Evolutionary conservation across 2,113 vertebrate genomes (phyloP), one percentile per base, ranked within the genome.

Genomic region (Puffinus mauretanicus): DNA sequence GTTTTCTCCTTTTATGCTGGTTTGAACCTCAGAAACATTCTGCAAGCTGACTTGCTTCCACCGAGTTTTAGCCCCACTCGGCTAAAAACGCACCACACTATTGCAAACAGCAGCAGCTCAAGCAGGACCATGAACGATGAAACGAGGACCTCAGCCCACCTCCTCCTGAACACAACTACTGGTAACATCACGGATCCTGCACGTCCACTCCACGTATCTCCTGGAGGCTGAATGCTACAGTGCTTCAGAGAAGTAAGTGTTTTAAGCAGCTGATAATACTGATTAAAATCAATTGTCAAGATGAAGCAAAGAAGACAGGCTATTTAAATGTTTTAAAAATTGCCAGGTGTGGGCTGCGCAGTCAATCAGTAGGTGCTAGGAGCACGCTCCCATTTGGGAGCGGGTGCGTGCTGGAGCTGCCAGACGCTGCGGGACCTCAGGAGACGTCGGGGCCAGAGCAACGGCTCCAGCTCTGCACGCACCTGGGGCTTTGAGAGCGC

Each of bases 211-310:
- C 57, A 5, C 0, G 0, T 5, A 54, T 8, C 71, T 90, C 46
- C 88, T 54, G 14, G 26, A 77, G 61, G 85, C 46, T 86, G 92
- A 58, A 49, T 10, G 65, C 78, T 51, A n/a, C 4, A 47, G 66
- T 1, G 29, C 75, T 82, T 27, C 38, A 38, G 36, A 70, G 77
- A 81, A 84, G 65, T 61, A 47, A 79, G 49, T 16, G 66, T 49
- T 91, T 62, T 6, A 76, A 49, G 82, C 86, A 82, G 88, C 83
- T 79, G 92, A 86, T 91, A 76, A 94, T 34, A 16, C 86, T 70
- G 89, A 91, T 91, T 85, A 91, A 94, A 94, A 51, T 66, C 88
- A 36, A 94, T 89, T 93, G 91, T 89, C 84, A 93, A 14, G 91
- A 91, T 60, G 71, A 90, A 88, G 82, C 10, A 25, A n/a, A 72